A percentile compares a stretch with the other conserved stretches of the same genome.
These are phyloP conservation scores for Callyntrura guangdongensis DNA, from an alignment of 2,888 invertebrate genomes.

Conservation along the genomic window DNA sequence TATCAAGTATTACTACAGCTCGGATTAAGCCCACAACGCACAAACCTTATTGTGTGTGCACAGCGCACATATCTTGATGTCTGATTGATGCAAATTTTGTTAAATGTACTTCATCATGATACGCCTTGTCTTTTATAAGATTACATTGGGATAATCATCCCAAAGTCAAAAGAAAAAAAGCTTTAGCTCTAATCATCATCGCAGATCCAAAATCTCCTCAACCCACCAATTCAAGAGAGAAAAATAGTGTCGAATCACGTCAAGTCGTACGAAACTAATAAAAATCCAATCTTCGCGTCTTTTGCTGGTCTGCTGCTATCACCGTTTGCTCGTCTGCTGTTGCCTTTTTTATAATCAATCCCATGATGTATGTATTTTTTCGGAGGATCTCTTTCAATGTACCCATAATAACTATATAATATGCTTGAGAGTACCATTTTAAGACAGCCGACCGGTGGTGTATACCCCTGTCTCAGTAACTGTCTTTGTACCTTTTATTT, in stretches of 20 bases:
- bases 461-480: background rate
- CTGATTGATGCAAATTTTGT: conserved; percentile 47
- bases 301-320: background rate
- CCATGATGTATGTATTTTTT: conserved; percentile 51
- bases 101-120: conserved; percentile 33
- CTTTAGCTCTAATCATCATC: background rate
- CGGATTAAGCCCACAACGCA: background rate
- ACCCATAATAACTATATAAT: conserved; percentile 16
- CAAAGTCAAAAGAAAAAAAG: conserved; percentile 8
- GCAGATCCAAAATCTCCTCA: background rate
- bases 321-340: too few species aligned
- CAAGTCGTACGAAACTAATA: conserved; percentile 52
- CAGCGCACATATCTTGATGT: background rate
- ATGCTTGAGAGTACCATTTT: conserved; percentile 9
- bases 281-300: conserved; percentile 18
- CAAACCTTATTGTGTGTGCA: background rate
- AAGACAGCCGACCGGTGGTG: conserved; percentile 43
- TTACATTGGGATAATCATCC: conserved; percentile 51
- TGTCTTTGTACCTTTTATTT: conserved; percentile 38
- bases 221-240: conserved; percentile 23
- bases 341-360: conserved; percentile 17
- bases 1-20: conserved; percentile 1
- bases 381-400: conserved; percentile 47
- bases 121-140: conserved; percentile 44
- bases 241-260: conserved; percentile 69